Base-by-base conservation (phyloP, 2,888 invertebrate species). In the Alcis repandata region DNA sequence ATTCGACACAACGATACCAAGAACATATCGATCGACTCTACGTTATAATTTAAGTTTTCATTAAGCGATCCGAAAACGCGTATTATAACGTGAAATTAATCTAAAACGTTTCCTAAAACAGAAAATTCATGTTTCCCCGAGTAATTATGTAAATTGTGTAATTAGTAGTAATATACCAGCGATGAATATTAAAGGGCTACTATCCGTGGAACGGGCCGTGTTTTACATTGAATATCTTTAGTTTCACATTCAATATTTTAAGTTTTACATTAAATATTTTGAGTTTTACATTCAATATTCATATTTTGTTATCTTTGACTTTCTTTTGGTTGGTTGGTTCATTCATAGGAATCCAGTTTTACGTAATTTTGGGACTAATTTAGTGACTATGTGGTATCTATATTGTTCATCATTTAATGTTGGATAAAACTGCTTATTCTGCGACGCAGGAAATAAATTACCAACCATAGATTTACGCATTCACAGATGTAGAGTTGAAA, bases 71-170 rank as follows among this genome's bases (percentile, higher is more conserved):
- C 33, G 9, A 45, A 33, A 46, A 56, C 33, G 32, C 33, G 20
- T 38, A 36, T 45, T 43, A 53, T 27, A 10, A 20, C 19, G 19
- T 38, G n/a, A 59, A 59, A 59, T 59, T 59, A 59, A 52, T 60
- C n/a, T 33, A 17, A 13, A 59, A 53, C 32, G 60, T 60, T 45
- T 33, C n/a, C 17, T 45, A 36, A 53, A 60, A 53, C 46, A 54
- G 43, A 56, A 22, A 54, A 64, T 59, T 64, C 49, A 60, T 61
- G 61, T 59, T 54, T 59, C 56, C 56, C 9, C 49, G 8, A 57
- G 59, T 65, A 65, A 67, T 70, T 67, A 64, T 67, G 62, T 22
- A 67, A 69, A 69, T 69, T 22, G 17, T 32, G 52, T 60, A 64
- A 70, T 65, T 67, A 67, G 48, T 41, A 15, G 49, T 62, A 64